A percentile compares a stretch with the other conserved stretches of the same genome.
Evolutionary conservation across 2,888 invertebrate species (phyloP).

Genomic region (Elgonia sp.): DNA sequence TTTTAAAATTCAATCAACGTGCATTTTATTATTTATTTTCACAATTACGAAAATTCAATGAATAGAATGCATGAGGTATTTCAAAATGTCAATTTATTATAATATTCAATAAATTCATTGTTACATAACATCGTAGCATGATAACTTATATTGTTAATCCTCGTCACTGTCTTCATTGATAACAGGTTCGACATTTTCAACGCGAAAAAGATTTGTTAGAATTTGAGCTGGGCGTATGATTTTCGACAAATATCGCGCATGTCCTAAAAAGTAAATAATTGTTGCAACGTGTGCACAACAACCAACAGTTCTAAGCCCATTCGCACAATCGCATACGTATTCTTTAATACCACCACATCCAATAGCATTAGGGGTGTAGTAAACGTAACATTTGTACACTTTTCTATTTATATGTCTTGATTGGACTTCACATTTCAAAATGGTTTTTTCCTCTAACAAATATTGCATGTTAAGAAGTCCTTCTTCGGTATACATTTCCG

Average conservation of each 20-base stretch:
- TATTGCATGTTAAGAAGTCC: conserved; percentile 1
- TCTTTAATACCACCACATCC: conserved; percentile 19
- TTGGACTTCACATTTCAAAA: conserved; percentile 49
- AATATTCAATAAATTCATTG: too few species aligned
- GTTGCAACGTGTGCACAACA: conserved; percentile 3
- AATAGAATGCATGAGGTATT: too few species aligned
- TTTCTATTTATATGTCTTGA: conserved; percentile 49
- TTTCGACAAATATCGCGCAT: conserved; percentile 28
- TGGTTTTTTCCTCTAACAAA: conserved; percentile 26
- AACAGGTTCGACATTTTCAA: too few species aligned
- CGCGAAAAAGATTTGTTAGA: too few species aligned
- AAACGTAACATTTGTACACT: conserved; percentile 48
- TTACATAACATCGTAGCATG: too few species aligned
- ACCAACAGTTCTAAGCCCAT: conserved; percentile 46
- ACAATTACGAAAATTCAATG: too few species aligned
- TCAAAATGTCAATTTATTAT: too few species aligned
- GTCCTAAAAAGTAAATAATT: background rate
- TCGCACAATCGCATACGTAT: conserved; percentile 51
- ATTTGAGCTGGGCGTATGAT: background rate
- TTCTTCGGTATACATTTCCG: conserved; percentile 65
- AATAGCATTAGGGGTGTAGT: conserved; percentile 42
- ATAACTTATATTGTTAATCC: too few species aligned
- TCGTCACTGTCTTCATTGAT: too few species aligned
- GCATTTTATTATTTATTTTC: too few species aligned
- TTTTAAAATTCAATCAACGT: too few species aligned